phyloP scores from a whole-genome alignment of 2,888 invertebrate genomes.

The Gymnosoma rotundatum region DNA sequence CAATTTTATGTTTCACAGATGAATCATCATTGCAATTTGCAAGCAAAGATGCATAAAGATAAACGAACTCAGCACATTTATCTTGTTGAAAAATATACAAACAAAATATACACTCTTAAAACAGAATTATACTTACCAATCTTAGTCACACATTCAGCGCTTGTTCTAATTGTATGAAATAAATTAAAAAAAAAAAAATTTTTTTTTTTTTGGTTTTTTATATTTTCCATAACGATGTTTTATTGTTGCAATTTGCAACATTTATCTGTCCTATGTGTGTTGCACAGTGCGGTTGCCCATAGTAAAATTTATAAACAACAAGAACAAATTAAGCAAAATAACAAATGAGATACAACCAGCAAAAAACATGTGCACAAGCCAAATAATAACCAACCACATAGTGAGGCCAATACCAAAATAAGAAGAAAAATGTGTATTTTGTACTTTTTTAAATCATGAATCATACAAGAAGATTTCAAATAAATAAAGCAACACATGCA shows the following conservation, averaged over 20 bases:
- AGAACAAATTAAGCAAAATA: constrained; percentile 53
- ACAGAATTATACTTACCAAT: background rate
- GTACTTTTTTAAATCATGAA: constrained; percentile 29
- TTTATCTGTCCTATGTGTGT: constrained; percentile 13
- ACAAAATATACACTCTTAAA: background rate
- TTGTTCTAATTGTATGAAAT: constrained; percentile 66
- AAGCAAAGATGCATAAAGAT: constrained; percentile 50
- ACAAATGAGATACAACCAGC: constrained; percentile 31
- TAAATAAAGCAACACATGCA: constrained; percentile 29
- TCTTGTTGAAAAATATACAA: constrained; percentile 30
- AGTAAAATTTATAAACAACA: constrained; percentile 12
- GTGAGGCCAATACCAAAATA: constrained; percentile 46
- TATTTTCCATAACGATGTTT: constrained; percentile 2
- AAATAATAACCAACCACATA: constrained; percentile 44
- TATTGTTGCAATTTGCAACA: constrained; percentile 48
- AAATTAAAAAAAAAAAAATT: constrained; percentile 61
- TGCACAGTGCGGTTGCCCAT: constrained; percentile 31
- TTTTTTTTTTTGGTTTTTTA: background rate
- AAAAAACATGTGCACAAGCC: constrained; percentile 23
- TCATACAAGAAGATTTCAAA: constrained; percentile 49
- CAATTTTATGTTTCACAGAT: constrained; percentile 40
- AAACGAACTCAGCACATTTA: constrained; percentile 46
- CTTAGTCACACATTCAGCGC: background rate
- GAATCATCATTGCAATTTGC: constrained; percentile 46
- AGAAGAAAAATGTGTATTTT: background rate